These are phyloP conservation scores for Vanessa atalanta DNA, from an alignment of 1,140 invertebrate genomes.

Conservation along the genomic window DNA sequence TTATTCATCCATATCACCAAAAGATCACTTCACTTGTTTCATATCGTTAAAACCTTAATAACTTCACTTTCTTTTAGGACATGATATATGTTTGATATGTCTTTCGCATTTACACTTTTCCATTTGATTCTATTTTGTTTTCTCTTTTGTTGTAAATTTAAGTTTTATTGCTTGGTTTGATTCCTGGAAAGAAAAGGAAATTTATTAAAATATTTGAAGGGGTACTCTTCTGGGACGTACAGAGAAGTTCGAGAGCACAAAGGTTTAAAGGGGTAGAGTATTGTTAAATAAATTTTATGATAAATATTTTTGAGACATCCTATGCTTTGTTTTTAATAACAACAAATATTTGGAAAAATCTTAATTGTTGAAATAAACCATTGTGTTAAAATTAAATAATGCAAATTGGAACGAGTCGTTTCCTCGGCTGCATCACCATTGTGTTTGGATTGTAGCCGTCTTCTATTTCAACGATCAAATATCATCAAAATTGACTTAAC, in stretches of 20 bases:
- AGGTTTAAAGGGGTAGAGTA: background rate
- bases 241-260: background rate
- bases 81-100: background rate
- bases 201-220: slow-evolving; percentile 1
- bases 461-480: too few species aligned
- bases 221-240: background rate
- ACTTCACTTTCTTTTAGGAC: slow-evolving; percentile 12
- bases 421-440: too few species aligned
- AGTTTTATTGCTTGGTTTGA: slow-evolving; percentile 29
- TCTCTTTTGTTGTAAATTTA: slow-evolving; percentile 18
- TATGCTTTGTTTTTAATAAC: too few species aligned
- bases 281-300: too few species aligned
- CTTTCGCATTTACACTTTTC: slow-evolving; percentile 23
- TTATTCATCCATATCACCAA: slow-evolving; percentile 25
- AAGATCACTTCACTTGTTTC: slow-evolving; percentile 18
- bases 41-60: background rate
- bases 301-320: too few species aligned
- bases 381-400: too few species aligned
- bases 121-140: slow-evolving; percentile 33
- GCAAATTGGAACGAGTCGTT: too few species aligned
- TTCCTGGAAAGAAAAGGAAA: slow-evolving; percentile 40
- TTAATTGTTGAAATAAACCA: too few species aligned
- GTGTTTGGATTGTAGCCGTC: too few species aligned
- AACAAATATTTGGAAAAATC: background rate
- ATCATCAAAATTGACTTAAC: too few species aligned